phyloP scores from a whole-genome alignment of 2,113 vertebrate species.

The Engraulis encrasicolus region DNA sequence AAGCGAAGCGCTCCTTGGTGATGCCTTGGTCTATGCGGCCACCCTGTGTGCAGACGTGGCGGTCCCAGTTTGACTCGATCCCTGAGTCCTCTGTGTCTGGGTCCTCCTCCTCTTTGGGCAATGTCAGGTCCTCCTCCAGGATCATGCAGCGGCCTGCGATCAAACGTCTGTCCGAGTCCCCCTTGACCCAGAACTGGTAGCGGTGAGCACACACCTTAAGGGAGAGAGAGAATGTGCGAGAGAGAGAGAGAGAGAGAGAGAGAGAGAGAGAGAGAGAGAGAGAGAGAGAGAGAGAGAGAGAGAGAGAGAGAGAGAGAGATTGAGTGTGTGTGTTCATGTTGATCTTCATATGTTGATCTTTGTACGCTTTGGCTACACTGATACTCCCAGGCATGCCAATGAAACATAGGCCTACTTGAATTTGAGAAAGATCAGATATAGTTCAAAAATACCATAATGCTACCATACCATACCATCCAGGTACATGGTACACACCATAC shows the following conservation, averaged over 20 bases:
- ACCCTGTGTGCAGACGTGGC: slow-evolving; percentile 83
- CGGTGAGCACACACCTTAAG: slow-evolving; percentile 90
- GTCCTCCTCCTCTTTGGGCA: slow-evolving; percentile 72
- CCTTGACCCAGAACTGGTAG: slow-evolving; percentile 81
- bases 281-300: too few relatives aligned
- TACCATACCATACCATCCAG: too few relatives aligned
- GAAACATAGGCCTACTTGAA: too few relatives aligned
- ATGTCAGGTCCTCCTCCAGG: slow-evolving; percentile 83
- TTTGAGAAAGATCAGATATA: too few relatives aligned
- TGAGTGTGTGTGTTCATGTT: not conserved
- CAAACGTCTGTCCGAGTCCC: slow-evolving; percentile 75
- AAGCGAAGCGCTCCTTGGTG: slow-evolving; percentile 85
- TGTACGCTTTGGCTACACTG: too few relatives aligned
- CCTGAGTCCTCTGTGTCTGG: too few relatives aligned
- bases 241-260: not conserved
- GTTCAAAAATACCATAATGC: too few relatives aligned
- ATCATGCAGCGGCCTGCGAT: slow-evolving; percentile 91
- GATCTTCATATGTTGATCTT: too few relatives aligned
- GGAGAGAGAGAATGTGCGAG: slow-evolving; percentile 34
- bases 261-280: not conserved
- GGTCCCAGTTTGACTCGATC: slow-evolving; percentile 63
- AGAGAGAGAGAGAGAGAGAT: not conserved
- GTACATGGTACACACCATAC: too few relatives aligned
- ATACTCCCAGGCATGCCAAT: too few relatives aligned
- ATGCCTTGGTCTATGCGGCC: slow-evolving; percentile 56